phyloP scores from a whole-genome alignment of 2,888 invertebrate genomes.

The Sabatieria punctata region DNA sequence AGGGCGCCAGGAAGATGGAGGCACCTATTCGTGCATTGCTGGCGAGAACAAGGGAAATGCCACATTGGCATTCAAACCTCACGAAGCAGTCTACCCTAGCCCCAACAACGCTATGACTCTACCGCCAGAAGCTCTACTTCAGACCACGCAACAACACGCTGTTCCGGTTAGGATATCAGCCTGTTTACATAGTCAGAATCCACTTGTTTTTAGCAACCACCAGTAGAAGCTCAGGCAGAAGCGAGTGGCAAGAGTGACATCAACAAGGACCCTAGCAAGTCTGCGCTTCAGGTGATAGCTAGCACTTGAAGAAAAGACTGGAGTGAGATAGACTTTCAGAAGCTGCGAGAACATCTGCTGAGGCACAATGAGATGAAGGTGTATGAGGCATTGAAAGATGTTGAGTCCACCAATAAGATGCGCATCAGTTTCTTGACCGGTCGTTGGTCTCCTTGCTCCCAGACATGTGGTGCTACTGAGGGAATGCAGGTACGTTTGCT shows the following conservation, averaged over 20 bases:
- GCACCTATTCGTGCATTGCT: slow-evolving; percentile 64
- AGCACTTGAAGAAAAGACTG: no score
- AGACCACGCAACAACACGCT: no score
- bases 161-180: no score
- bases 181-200: no score
- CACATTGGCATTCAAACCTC: slow-evolving; percentile 55
- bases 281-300: no score
- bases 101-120: no score
- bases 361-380: neutral
- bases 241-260: slow-evolving; percentile 17
- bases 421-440: slow-evolving; percentile 61
- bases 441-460: slow-evolving; percentile 70
- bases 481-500: slow-evolving; percentile 43
- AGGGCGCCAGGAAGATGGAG: slow-evolving; percentile 60
- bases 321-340: neutral
- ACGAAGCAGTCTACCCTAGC: no score
- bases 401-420: slow-evolving; percentile 21
- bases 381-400: neutral
- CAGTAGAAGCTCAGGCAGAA: no score
- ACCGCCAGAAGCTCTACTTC: no score
- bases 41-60: slow-evolving; percentile 64
- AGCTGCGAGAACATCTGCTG: neutral
- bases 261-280: no score
- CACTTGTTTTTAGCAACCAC: no score
- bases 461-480: slow-evolving; percentile 53